Evolutionary conservation across 2,888 invertebrate genomes (phyloP), one percentile per base, ranked within the genome.

Genomic region (Patella caerulea): DNA sequence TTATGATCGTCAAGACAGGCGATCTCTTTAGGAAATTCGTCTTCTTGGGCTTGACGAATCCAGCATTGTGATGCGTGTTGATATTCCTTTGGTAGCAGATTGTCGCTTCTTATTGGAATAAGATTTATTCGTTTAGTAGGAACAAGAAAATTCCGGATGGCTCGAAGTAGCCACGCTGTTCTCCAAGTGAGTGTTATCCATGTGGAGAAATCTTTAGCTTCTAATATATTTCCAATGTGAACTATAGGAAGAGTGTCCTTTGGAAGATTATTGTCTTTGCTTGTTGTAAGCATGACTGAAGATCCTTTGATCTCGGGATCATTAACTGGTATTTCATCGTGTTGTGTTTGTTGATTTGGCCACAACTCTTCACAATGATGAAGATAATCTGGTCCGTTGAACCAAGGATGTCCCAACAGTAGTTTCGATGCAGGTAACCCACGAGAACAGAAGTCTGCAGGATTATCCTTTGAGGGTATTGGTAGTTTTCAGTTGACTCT

Each of bases 241-340:
- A 72, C 4, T n/a, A 15, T 53, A 19, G 19, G 29, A 19, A 53
- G n/a, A 17, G 34, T 15, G n/a, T 15, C 17, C 45, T 45, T 45
- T 45, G 45, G 45, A 5, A 45, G 45, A 17, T 3, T 56, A n/a
- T 56, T 56, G 7, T 56, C 17, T 17, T 56, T 56, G 17, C 3
- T 15, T 2, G 15, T 56, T 56, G n/a, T 15, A 15, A 56, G 17
- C 15, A 56, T 56, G n/a, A 15, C 15, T 56, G n/a, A 17, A 7
- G 56, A 56, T 56, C 53, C 29, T 72, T 72, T 72, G 17, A 72
- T 54, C 17, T 72, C 72, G 17, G 34, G 34, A 17, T 72, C 72
- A 45, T 14, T 52, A 5, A 19, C 34, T 53, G 54, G 52, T 17
- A 53, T 72, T 17, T 17, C 54, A 14, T 53, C 54, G 7, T 45